A percentile compares a stretch with the other conserved stretches of the same genome.
phyloP scores from a whole-genome alignment of 2,888 invertebrate species.

The Tetramorium bicarinatum region DNA sequence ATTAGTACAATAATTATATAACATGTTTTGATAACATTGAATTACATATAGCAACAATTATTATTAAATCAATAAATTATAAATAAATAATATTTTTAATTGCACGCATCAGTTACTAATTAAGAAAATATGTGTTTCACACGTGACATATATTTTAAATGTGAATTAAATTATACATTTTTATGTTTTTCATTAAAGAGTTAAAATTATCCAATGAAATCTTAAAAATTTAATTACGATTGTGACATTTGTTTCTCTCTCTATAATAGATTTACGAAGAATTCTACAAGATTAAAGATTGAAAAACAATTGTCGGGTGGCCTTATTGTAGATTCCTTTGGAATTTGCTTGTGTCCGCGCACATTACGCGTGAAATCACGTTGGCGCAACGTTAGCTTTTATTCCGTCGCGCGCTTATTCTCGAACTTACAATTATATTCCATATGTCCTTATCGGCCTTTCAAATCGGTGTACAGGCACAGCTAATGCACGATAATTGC shows the following conservation, averaged over 20 bases:
- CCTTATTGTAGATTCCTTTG: slow-evolving; percentile 32
- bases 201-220: neutral
- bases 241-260: neutral
- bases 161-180: neutral
- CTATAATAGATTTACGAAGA: neutral
- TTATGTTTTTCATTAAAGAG: neutral
- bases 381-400: slow-evolving; percentile 59
- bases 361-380: slow-evolving; percentile 50
- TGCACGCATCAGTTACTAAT: neutral
- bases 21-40: neutral
- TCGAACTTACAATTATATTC: slow-evolving; percentile 83
- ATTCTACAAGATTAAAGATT: neutral
- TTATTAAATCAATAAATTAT: neutral
- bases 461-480: slow-evolving; percentile 77
- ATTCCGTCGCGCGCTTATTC: slow-evolving; percentile 73
- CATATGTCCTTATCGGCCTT: slow-evolving; percentile 82
- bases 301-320: slow-evolving; percentile 13
- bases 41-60: neutral
- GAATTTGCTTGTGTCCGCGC: slow-evolving; percentile 3
- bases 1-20: neutral
- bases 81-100: slow-evolving; percentile 10
- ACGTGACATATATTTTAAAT: neutral
- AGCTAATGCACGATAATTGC: slow-evolving; percentile 80
- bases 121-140: neutral
- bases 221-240: neutral